These are phyloP conservation scores for Gobio gobio DNA, from an alignment of 2,113 vertebrate genomes.

Conservation along the genomic window DNA sequence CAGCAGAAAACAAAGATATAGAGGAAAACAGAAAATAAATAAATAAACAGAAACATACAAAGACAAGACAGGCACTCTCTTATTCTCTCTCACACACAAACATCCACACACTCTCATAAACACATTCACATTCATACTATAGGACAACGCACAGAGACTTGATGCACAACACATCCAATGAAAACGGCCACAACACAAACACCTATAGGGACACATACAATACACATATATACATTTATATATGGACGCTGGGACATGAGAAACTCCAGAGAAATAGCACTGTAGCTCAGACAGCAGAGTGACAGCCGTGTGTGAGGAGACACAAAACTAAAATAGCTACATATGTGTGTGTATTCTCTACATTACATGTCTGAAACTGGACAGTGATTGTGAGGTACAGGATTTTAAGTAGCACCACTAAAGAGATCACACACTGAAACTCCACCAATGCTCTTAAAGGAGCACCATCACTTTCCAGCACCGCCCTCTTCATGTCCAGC, in stretches of 20 bases:
- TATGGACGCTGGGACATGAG: slow-evolving; percentile 63
- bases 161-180: slow-evolving; percentile 64
- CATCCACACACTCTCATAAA: slow-evolving; percentile 58
- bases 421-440: slow-evolving; percentile 35
- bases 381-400: slow-evolving; percentile 26
- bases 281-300: slow-evolving; percentile 69
- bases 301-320: neutral
- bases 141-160: slow-evolving; percentile 33
- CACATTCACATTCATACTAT: slow-evolving; percentile 34
- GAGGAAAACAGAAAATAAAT: slow-evolving; percentile 21
- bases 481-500: neutral
- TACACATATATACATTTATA: slow-evolving; percentile 42
- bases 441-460: slow-evolving; percentile 3
- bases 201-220: slow-evolving; percentile 46
- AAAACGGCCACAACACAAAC: slow-evolving; percentile 51
- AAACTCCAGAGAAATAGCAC: slow-evolving; percentile 76
- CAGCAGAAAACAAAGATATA: slow-evolving; percentile 32
- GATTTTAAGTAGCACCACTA: slow-evolving; percentile 23
- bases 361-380: slow-evolving; percentile 1
- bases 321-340: neutral
- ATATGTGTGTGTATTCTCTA: neutral
- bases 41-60: neutral
- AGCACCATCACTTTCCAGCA: slow-evolving; percentile 30
- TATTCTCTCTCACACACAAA: slow-evolving; percentile 10
- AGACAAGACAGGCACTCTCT: slow-evolving; percentile 27